Evolutionary conservation across 2,797 vertebrate species (phyloP), one percentile per base, ranked within the genome.

Genomic region (Trachops cirrhosus): DNA sequence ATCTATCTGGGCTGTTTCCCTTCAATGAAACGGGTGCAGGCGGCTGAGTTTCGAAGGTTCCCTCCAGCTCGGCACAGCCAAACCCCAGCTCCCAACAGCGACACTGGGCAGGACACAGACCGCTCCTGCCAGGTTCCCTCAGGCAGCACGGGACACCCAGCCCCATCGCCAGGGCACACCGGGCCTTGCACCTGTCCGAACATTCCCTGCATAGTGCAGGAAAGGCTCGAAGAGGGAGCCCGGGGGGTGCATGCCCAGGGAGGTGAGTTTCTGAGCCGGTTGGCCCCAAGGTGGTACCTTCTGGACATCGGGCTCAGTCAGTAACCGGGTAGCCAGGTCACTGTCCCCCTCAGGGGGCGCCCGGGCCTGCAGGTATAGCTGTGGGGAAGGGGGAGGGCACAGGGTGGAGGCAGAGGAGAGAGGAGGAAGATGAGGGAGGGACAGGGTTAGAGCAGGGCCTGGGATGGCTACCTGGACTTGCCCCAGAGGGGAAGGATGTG

Each of bases 301-400:
- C 98, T 98, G 98, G 98, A 99, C 98, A 98, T 99, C 98, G 97
- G 98, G 98, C 99, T 99, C 99, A 93, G 99, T 99, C 98, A 99
- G 99, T 96, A 98, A 98, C 98, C 71, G 91, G 5, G 97, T 97
- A 87, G 99, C 98, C 98, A 99, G 98, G 97, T 99, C 98, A 82
- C 98, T 98, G 97, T 68, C 97, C 98, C 98, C 98, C 98, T 99
- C 98, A 92, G 95, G 96, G 97, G 95, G 91, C 1, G 98, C 98
- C 97, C 97, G 98, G 98, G 98, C 98, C 98, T 99, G 98, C 98
- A 99, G 98, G 99, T 99, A 99, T 97, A 99, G 99, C 99, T 99
- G 99, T 97, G 94, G 84, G 97, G 91, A 86, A 54, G 92, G 94
- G 97, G 93, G 85, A 96, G 91, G 95, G 73, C n/a, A 98, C 15